Evolutionary conservation across 2,113 vertebrate species (phyloP).

Genomic region (Peromyscus californicus): DNA sequence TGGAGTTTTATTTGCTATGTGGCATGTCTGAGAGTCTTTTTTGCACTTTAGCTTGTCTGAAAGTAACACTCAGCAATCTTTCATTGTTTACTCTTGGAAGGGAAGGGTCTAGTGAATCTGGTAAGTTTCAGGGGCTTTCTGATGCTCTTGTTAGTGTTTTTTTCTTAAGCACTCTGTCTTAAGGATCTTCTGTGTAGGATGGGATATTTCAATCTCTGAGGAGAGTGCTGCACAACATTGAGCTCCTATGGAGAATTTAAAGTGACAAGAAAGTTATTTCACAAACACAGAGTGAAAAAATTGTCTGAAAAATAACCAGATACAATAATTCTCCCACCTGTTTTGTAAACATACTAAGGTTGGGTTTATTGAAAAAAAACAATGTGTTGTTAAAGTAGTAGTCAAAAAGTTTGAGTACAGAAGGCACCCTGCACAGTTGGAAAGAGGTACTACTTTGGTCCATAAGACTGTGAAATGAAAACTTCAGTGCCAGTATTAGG

Average conservation of each 20-base stretch:
- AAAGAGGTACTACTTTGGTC: background rate
- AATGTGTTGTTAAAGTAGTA: background rate
- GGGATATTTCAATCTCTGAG: background rate
- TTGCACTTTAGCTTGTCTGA: background rate
- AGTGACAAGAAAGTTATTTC: background rate
- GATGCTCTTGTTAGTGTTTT: background rate
- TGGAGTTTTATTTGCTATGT: background rate
- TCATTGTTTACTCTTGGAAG: background rate
- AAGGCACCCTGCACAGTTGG: accelerated
- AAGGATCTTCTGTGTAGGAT: background rate
- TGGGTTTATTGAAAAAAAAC: background rate
- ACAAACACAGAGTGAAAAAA: background rate
- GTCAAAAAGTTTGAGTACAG: background rate
- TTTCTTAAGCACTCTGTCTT: background rate
- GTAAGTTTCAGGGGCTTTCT: background rate
- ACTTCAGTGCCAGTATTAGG: background rate
- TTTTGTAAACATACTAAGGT: background rate
- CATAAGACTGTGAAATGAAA: background rate
- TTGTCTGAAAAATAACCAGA: background rate
- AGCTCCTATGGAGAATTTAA: background rate
- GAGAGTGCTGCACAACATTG: background rate
- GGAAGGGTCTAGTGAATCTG: background rate
- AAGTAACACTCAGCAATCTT: background rate
- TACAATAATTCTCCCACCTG: background rate
- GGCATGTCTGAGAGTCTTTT: background rate